Conservation (phyloP, 1,140 invertebrate species). For the Zaprionus gabonicus region DNA sequence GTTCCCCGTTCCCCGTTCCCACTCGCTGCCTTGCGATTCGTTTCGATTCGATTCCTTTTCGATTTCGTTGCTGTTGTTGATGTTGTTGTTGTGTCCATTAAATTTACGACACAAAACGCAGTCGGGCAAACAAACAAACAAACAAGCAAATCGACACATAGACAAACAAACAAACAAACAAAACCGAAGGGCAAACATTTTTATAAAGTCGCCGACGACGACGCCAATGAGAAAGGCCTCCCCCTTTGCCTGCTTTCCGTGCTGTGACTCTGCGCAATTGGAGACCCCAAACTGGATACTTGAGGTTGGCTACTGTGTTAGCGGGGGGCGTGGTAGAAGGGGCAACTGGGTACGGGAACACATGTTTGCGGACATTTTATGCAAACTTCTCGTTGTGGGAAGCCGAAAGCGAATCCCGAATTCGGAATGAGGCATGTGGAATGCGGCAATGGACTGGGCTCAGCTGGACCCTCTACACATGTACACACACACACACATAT, state of each 20-base stretch:
- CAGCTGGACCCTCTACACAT: constrained; percentile 1
- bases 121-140: constrained; percentile 72
- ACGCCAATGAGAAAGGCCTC: constrained; percentile 26
- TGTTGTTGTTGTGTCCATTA: constrained; percentile 61
- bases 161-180: constrained; percentile 67
- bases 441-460: not conserved
- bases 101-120: constrained; percentile 82
- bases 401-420: constrained; percentile 23
- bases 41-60: constrained; percentile 48
- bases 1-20: not conserved
- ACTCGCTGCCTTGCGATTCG: constrained; percentile 77
- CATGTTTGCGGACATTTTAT: constrained; percentile 80
- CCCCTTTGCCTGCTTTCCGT: not conserved
- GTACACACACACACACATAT: constrained; percentile 1
- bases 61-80: constrained; percentile 51
- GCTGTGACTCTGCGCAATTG: constrained; percentile 7
- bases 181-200: constrained; percentile 77
- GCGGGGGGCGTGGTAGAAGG: not conserved
- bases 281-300: constrained; percentile 23
- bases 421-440: constrained; percentile 7
- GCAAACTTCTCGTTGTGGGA: constrained; percentile 61
- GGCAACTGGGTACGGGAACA: constrained; percentile 54
- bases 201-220: constrained; percentile 72
- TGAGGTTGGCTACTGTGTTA: not conserved
- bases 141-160: constrained; percentile 64